A percentile compares a stretch with the other conserved stretches of the same genome.
Evolutionary conservation across 2,113 vertebrate species (phyloP).

Genomic region (Callipepla californica): DNA sequence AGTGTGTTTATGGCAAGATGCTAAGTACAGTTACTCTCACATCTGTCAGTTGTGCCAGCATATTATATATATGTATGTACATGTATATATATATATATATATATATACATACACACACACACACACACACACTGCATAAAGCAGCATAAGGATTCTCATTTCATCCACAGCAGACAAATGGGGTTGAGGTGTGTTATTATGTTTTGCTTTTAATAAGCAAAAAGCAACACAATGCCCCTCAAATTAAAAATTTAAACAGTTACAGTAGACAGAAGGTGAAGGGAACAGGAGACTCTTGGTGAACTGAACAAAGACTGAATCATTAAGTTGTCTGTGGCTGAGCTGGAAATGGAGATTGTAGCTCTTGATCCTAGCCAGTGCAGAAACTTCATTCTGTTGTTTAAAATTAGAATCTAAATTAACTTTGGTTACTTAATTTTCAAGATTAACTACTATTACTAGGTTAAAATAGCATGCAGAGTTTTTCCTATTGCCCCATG

Average conservation of each 20-base stretch:
- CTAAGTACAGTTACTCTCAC: neutral
- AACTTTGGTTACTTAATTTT: neutral
- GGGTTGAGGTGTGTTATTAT: neutral
- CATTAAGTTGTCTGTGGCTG: neutral
- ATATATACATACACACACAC: too few species aligned
- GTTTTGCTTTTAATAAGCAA: neutral
- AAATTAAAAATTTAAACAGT: neutral
- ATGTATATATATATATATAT: neutral
- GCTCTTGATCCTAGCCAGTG: neutral
- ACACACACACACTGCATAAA: neutral
- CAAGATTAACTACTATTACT: neutral
- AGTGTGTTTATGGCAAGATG: neutral
- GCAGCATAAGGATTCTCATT: neutral
- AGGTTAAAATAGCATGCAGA: neutral
- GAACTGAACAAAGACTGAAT: neutral
- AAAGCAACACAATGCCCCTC: neutral
- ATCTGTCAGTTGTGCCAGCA: neutral
- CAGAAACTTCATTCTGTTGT: neutral
- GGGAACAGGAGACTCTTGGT: neutral
- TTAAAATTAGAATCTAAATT: slow-evolving; percentile 1
- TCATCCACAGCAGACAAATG: neutral
- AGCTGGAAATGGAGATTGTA: neutral
- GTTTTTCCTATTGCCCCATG: neutral
- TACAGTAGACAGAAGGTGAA: neutral
- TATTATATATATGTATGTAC: too few species aligned